phyloP scores from a whole-genome alignment of 1,140 invertebrate genomes.

The Acromyrmex charruanus region DNA sequence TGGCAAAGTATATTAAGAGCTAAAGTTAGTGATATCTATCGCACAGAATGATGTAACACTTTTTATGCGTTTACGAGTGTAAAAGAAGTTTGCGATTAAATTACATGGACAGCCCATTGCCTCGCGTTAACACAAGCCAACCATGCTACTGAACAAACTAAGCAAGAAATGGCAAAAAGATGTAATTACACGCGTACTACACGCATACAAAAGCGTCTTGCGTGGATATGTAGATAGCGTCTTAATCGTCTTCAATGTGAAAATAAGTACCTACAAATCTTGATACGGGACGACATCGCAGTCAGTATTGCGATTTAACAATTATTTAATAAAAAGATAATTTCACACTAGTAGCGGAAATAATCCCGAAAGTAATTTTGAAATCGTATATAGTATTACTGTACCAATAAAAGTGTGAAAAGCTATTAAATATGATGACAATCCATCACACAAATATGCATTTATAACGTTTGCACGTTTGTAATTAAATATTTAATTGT shows the following conservation, averaged over 20 bases:
- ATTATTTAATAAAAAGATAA: conserved; percentile 27
- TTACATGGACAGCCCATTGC: conserved; percentile 39
- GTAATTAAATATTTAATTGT: not conserved
- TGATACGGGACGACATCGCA: conserved; percentile 1
- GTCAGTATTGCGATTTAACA: conserved; percentile 9
- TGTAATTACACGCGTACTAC: conserved; percentile 22
- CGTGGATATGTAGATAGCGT: conserved; percentile 15
- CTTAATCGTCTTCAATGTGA: conserved; percentile 5
- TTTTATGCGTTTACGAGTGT: conserved; percentile 2
- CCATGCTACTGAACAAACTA: conserved; percentile 1
- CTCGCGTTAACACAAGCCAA: conserved; percentile 40
- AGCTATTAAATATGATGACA: not conserved
- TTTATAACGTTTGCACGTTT: not conserved
- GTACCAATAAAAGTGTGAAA: not conserved
- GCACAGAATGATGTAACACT: not conserved
- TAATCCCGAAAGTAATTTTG: conserved; percentile 19
- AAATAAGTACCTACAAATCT: conserved; percentile 17
- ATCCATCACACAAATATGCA: not conserved
- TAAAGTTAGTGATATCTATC: not conserved
- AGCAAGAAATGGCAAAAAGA: conserved; percentile 53
- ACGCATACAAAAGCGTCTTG: conserved; percentile 10
- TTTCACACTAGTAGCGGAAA: conserved; percentile 11
- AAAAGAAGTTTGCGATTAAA: conserved; percentile 62
- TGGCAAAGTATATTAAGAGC: not conserved
- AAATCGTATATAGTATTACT: not conserved